Base-by-base conservation (phyloP, 2,113 vertebrate species). In the Anguilla japonica region DNA sequence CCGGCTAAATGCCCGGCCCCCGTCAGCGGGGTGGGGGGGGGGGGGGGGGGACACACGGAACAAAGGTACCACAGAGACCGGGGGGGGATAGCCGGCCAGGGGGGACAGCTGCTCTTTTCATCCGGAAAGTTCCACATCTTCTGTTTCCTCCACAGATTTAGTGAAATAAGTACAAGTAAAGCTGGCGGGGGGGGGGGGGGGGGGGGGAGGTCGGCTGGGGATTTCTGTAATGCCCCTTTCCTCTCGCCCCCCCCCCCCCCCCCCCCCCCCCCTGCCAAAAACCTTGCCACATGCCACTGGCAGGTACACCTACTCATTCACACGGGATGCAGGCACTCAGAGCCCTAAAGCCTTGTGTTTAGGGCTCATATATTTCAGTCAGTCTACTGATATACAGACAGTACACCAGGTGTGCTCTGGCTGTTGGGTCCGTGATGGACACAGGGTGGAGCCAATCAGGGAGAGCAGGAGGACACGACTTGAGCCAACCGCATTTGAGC, bases 1-100 rank as follows among this genome's bases (percentile, higher is more conserved):
- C 86, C 91, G 92, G 91, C 93, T 94, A 94, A 95, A 94, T 43
- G 91, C 91, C 93, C 88, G 41, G 91, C 90, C 88, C 94, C 92
- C 93, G 95, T 93, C 87, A 94, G 92, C 92, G 88, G 87, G 90
- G 92, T 91, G 94, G 34, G 34, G 43, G 91, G 89, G 87, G 34
- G 34, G 34, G 34, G 34, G 90, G 92, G 91, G 94, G n/a, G n/a
- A n/a, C n/a, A 91, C 88, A 89, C 89, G 92, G 95, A 67, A 95
- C 94, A 96, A 95, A 96, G 95, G 93, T 94, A 95, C 91, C 93
- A 94, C 95, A 95, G 93, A 95, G 87, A 86, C 86, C 43, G 43
- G 91, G 89, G 87, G 92, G 86, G 92, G 86, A 89, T 93, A 91
- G 22, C 83, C 92, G 94, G 92, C 5, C 87, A 34, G 34, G 41